Evolutionary conservation across 1,140 invertebrate species (phyloP).

Genomic region (Forficula auricularia): DNA sequence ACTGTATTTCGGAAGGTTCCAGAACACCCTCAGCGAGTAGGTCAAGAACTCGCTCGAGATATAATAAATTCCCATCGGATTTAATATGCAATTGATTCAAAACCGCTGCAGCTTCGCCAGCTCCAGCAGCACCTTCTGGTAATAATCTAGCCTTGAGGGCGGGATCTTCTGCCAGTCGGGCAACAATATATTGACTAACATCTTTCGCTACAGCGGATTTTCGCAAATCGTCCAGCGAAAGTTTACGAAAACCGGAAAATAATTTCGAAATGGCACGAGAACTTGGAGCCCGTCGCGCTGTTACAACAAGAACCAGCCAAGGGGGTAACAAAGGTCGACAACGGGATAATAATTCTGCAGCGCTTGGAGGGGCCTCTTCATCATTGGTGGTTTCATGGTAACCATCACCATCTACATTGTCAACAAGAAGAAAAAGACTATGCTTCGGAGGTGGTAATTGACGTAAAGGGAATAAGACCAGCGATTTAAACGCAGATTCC

Average conservation of each 20-base stretch:
- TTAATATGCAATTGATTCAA: constrained; percentile 91
- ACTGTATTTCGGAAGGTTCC: constrained; percentile 60
- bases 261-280: constrained; percentile 58
- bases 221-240: constrained; percentile 73
- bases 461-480: constrained; percentile 67
- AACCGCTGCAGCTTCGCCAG: constrained; percentile 54
- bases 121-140: too few species aligned
- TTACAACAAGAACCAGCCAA: constrained; percentile 82
- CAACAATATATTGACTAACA: constrained; percentile 87
- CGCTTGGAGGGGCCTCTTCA: constrained; percentile 35
- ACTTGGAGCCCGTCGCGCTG: constrained; percentile 47
- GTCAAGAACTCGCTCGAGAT: constrained; percentile 74
- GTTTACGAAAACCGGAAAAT: constrained; percentile 89
- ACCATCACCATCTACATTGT: constrained; percentile 31
- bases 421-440: constrained; percentile 69
- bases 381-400: constrained; percentile 22
- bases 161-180: constrained; percentile 39
- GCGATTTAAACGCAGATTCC: constrained; percentile 78
- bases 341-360: constrained; percentile 69
- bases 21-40: constrained; percentile 86
- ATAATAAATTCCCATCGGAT: constrained; percentile 88
- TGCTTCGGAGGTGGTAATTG: constrained; percentile 65
- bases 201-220: constrained; percentile 78
- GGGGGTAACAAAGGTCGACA: constrained; percentile 85
- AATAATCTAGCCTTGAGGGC: too few species aligned